Conservation (phyloP, 2,113 vertebrate species). For the Columba janthina region DNA sequence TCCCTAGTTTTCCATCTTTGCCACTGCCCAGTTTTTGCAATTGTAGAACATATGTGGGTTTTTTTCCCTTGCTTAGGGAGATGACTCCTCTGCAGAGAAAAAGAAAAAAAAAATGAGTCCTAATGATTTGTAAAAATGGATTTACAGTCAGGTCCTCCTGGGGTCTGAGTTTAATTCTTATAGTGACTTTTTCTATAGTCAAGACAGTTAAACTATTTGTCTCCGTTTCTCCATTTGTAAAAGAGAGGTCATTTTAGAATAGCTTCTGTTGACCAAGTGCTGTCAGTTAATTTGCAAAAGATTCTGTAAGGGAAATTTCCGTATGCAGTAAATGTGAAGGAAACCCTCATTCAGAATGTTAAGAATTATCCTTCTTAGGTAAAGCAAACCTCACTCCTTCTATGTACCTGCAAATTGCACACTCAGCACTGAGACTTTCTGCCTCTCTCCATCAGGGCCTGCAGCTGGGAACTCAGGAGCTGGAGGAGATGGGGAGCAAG, state of each 20-base stretch:
- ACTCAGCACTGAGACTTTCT: not conserved
- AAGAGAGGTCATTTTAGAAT: not conserved
- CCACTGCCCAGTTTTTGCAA: not conserved
- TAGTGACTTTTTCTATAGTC: not conserved
- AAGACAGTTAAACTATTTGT: not conserved
- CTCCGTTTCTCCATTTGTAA: not conserved
- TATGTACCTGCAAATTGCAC: not conserved
- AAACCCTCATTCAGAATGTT: not conserved
- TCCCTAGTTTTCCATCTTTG: not conserved
- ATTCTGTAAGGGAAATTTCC: not conserved
- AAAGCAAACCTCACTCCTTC: not conserved
- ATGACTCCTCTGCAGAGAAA: not conserved
- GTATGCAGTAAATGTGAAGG: accelerated
- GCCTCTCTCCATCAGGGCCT: constrained; percentile 78
- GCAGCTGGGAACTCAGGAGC: constrained; percentile 84
- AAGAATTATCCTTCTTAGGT: not conserved
- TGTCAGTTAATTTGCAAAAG: not conserved
- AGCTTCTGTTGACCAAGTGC: not conserved
- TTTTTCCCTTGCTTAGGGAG: not conserved
- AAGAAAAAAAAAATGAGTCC: not conserved
- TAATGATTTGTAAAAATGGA: not conserved
- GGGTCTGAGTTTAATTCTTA: not conserved
- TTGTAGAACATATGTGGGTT: not conserved
- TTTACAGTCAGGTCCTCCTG: not conserved
- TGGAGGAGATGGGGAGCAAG: constrained; percentile 92